Evolutionary conservation across 2,113 vertebrate species (phyloP), one percentile per base, ranked within the genome.

Genomic region (Anolis carolinensis): DNA sequence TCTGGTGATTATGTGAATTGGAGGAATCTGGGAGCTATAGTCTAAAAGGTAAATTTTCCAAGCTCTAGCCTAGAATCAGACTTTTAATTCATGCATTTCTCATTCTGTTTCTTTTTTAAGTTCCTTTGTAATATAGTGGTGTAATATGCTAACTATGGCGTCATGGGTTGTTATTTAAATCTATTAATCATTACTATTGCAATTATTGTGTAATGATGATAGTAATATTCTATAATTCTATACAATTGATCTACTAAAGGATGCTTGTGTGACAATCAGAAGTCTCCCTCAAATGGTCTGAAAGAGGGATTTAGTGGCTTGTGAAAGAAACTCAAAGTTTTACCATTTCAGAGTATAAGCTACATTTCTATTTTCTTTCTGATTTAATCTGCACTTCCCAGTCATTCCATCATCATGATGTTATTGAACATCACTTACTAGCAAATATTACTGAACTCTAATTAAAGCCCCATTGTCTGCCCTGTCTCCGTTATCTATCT

Each of bases 361-460:
- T 39, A 2, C 11, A 77, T n/a, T 39, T n/a, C 74, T 79, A 13
- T 65, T 62, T 79, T 79, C 55, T 63, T 36, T 25, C 23, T 63
- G 11, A 63, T 63, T 79, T 62, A 34, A 59, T 79, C 52, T 39
- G 39, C 36, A 81, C 7, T 67, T 44, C 25, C 11, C 21, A 14
- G 52, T 80, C 11, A 44, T 80, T 80, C 36, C 36, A 62, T 48
- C 34, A 80, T 65, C 59, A 27, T 44, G 36, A 67, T 67, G 16
- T 81, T 81, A 67, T n/a, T 81, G 62, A 81, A 86, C 72, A 87
- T 68, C 16, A 82, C 72, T 82, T 2, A 77, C 55, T 27, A 50
- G 74, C 5, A 85, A 72, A 52, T 65, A 71, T 18, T 3, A 72
- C 25, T 84, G 62, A 68, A 52, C 74, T 77, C 11, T 50, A 77